phyloP scores from a whole-genome alignment of 1,140 invertebrate species.

The Drosophila navojoa region DNA sequence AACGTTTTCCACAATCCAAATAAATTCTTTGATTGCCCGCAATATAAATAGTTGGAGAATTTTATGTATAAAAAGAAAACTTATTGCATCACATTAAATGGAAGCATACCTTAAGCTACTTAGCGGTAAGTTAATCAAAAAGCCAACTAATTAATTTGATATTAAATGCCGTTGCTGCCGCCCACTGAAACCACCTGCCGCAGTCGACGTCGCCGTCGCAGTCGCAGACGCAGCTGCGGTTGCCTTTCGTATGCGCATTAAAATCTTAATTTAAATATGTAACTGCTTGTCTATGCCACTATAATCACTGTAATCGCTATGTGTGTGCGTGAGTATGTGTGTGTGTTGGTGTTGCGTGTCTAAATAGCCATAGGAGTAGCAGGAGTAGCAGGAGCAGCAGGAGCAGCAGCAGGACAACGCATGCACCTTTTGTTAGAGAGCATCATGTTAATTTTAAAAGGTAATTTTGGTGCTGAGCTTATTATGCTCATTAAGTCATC shows the following conservation, averaged over 20 bases:
- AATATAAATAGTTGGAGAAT: neutral
- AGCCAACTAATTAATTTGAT: slow-evolving; percentile 69
- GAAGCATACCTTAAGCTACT: slow-evolving; percentile 20
- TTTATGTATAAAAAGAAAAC: neutral
- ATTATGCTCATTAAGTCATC: slow-evolving; percentile 82
- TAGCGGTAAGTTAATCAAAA: slow-evolving; percentile 48
- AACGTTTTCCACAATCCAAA: neutral
- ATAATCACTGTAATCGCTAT: slow-evolving; percentile 62
- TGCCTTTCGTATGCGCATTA: slow-evolving; percentile 69
- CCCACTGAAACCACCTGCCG: neutral
- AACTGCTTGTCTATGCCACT: slow-evolving; percentile 74
- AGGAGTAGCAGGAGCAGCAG: neutral
- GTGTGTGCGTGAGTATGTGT: slow-evolving; percentile 23
- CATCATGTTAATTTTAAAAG: slow-evolving; percentile 81
- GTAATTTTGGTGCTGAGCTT: slow-evolving; percentile 79
- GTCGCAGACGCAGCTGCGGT: slow-evolving; percentile 19
- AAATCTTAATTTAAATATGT: slow-evolving; percentile 82
- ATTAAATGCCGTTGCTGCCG: slow-evolving; percentile 37
- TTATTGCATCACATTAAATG: neutral
- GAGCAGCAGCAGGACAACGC: neutral
- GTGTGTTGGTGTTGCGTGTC: slow-evolving; percentile 23
- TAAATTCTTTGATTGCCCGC: neutral
- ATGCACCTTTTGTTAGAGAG: slow-evolving; percentile 25
- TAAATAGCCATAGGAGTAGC: slow-evolving; percentile 4
- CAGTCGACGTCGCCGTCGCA: neutral